Conservation (phyloP, 2,888 invertebrate genomes). For the Nemotelus nigrinus region DNA sequence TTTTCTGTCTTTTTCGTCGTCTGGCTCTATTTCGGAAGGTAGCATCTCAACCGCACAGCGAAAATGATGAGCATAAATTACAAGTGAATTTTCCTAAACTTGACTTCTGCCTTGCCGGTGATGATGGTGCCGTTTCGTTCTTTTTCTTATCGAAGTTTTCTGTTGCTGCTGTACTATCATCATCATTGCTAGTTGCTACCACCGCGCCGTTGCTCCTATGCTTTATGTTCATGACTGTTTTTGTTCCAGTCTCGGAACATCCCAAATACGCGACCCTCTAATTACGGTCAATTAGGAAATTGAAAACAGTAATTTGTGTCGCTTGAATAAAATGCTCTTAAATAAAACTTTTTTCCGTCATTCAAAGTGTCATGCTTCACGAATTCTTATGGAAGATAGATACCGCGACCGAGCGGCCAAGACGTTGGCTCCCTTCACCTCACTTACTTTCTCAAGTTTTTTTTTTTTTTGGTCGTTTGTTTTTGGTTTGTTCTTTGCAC, state of each 20-base stretch:
- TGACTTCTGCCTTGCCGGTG: slow-evolving; percentile 9
- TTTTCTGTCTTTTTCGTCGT: slow-evolving; percentile 12
- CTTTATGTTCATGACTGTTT: background rate
- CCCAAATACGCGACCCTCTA: slow-evolving; percentile 41
- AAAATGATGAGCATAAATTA: slow-evolving; percentile 30
- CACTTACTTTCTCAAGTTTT: background rate
- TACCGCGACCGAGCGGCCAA: background rate
- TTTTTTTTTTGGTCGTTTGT: background rate
- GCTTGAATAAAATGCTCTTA: slow-evolving; percentile 41
- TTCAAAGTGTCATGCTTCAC: slow-evolving; percentile 40
- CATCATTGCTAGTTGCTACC: background rate
- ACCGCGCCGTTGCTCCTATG: background rate
- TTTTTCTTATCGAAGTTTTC: slow-evolving; percentile 1
- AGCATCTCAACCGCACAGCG: background rate
- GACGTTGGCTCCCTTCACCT: background rate
- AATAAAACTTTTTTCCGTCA: slow-evolving; percentile 34
- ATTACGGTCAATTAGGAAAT: slow-evolving; percentile 42
- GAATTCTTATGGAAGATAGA: slow-evolving; percentile 22
- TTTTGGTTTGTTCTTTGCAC: background rate
- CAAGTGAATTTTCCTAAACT: slow-evolving; percentile 27
- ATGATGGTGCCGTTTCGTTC: slow-evolving; percentile 10
- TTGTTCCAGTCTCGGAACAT: slow-evolving; percentile 20
- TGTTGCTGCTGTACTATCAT: slow-evolving; percentile 7
- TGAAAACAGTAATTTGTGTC: slow-evolving; percentile 42
- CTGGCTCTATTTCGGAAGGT: slow-evolving; percentile 6